Conservation (phyloP, 2,113 vertebrate species). For the Scalopus aquaticus region DNA sequence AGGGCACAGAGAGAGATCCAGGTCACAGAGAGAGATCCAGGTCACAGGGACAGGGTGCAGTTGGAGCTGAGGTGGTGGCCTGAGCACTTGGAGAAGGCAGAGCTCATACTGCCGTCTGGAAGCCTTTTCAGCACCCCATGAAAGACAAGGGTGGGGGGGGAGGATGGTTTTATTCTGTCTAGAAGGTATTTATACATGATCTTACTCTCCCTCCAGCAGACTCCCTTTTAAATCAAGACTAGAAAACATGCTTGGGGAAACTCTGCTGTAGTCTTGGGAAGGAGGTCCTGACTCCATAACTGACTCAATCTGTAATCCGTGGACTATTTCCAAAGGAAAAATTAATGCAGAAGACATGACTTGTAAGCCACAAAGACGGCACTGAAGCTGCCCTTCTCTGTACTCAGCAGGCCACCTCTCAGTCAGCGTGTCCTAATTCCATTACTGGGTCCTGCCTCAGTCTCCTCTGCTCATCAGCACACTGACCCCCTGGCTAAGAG, state of each 20-base stretch:
- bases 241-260: neutral
- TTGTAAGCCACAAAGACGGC: neutral
- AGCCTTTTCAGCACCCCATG: neutral
- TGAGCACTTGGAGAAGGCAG: neutral
- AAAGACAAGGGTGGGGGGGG: neutral
- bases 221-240: neutral
- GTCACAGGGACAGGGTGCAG: neutral
- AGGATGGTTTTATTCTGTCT: neutral
- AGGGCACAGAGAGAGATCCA: neutral
- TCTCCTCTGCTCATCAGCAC: neutral
- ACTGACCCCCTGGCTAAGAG: neutral
- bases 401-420: neutral
- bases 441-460: neutral
- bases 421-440: neutral
- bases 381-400: neutral
- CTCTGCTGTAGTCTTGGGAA: neutral
- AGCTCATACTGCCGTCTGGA: neutral
- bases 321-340: neutral
- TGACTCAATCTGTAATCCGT: neutral
- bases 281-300: neutral
- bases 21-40: neutral
- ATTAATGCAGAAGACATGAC: accelerated
- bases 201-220: neutral
- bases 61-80: neutral
- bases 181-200: neutral